Evolutionary conservation across 2,113 vertebrate genomes (phyloP), one percentile per base, ranked within the genome.

Genomic region (Oreochromis tanganicae): DNA sequence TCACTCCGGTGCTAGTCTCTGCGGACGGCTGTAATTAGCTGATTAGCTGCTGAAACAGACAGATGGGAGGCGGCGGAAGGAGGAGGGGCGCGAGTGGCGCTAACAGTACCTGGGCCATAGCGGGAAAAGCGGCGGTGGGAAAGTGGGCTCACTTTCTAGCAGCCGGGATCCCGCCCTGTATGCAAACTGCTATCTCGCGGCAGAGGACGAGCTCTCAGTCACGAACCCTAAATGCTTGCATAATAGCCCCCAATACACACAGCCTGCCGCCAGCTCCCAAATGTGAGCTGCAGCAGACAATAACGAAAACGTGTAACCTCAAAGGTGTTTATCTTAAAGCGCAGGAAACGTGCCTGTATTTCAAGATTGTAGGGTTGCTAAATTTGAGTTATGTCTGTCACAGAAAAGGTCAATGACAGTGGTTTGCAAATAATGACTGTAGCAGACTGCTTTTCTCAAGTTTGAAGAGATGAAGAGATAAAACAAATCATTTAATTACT

Each of bases 81-180:
- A 21, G 80, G 27, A 3, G 78, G 73, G 11, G 11, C 73, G 17
- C 5, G 13, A 85, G 41, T 93, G 93, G 93, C 94, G 94, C 92
- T 85, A 90, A 89, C 54, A 84, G 48, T 54, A 93, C 89, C 59
- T 46, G 90, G 2, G 7, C 10, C 16, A 24, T 84, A 89, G 94
- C 95, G 94, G 87, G 90, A 94, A 95, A 95, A 91, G 38, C 34
- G 81, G 52, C 5, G 19, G 48, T 11, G 73, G 54, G 71, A 43
- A 81, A n/a, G 21, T 9, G 38, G 54, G 2, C 6, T 50, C 16
- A 12, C 56, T 66, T n/a, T 43, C 29, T 4, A 10, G 59, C 78
- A 85, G 61, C 14, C 14, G 32, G 61, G 10, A 48, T 57, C 90
- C 94, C 91, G 87, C 91, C 91, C 90, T 81, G 48, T 6, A 87